phyloP scores from a whole-genome alignment of 2,888 invertebrate genomes.

The Scaptomyza reducta region DNA sequence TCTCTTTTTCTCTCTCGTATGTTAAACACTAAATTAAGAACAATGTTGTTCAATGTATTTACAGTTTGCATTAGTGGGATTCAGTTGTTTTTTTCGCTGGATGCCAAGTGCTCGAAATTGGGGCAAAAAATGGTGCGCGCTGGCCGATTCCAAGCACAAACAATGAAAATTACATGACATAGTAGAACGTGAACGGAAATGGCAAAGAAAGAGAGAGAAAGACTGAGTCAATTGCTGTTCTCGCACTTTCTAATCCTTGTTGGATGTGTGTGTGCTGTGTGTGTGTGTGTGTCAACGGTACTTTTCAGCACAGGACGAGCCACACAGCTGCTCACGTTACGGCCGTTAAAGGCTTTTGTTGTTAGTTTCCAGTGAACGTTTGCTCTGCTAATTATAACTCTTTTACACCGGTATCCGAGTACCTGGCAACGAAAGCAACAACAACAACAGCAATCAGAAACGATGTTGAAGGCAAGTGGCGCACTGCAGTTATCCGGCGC shows the following conservation, averaged over 20 bases:
- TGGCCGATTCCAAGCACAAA: constrained; percentile 43
- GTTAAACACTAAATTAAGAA: neutral
- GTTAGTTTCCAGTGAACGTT: constrained; percentile 38
- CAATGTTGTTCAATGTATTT: constrained; percentile 16
- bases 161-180: constrained; percentile 17
- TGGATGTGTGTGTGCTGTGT: constrained; percentile 14
- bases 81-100: constrained; percentile 26
- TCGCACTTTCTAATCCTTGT: constrained; percentile 42
- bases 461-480: constrained; percentile 29
- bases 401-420: constrained; percentile 28
- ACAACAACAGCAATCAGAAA: constrained; percentile 21
- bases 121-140: constrained; percentile 23
- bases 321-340: constrained; percentile 5
- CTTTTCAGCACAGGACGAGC: constrained; percentile 26
- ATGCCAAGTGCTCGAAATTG: constrained; percentile 11
- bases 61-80: constrained; percentile 15
- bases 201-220: neutral
- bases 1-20: neutral
- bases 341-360: constrained; percentile 28
- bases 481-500: constrained; percentile 21
- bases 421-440: constrained; percentile 16
- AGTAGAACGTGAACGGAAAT: neutral
- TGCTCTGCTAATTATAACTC: constrained; percentile 58
- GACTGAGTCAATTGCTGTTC: constrained; percentile 26
- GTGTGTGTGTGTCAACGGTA: constrained; percentile 24